A percentile compares a stretch with the other conserved stretches of the same genome.
phyloP scores from a whole-genome alignment of 2,888 invertebrate genomes.

The Amphipyra tragopoginis region DNA sequence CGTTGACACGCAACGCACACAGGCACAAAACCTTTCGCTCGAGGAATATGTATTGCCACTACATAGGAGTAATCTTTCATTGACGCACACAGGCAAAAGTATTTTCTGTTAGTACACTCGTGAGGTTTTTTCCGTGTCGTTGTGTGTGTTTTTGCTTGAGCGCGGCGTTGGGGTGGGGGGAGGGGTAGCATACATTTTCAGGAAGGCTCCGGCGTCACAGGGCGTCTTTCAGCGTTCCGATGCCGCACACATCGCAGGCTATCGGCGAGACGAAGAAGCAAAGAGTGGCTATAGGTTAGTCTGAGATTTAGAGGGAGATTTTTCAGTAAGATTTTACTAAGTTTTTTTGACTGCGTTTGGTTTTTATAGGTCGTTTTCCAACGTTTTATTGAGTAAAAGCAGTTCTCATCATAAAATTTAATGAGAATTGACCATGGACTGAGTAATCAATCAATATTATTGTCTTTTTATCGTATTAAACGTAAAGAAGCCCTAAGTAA shows the following conservation, averaged over 20 bases:
- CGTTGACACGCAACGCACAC: slow-evolving; percentile 65
- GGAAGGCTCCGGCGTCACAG: slow-evolving; percentile 86
- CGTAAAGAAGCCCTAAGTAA: too few relatives aligned
- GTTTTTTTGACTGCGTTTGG: background rate
- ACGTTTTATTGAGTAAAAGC: too few relatives aligned
- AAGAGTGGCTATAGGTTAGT: slow-evolving; percentile 78
- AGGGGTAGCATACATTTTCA: slow-evolving; percentile 85
- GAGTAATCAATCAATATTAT: too few relatives aligned
- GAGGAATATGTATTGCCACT: slow-evolving; percentile 78
- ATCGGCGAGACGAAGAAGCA: slow-evolving; percentile 89
- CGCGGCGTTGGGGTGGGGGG: slow-evolving; percentile 63
- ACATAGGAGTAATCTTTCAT: slow-evolving; percentile 84
- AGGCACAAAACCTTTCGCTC: slow-evolving; percentile 69
- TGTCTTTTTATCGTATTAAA: too few relatives aligned
- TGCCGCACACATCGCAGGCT: slow-evolving; percentile 87
- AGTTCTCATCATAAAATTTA: too few relatives aligned
- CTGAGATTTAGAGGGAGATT: slow-evolving; percentile 17
- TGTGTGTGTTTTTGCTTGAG: slow-evolving; percentile 69
- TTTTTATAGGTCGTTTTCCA: too few relatives aligned
- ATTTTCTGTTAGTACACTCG: slow-evolving; percentile 71
- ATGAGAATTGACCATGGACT: too few relatives aligned
- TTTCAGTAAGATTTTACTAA: slow-evolving; percentile 7
- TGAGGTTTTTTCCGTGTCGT: slow-evolving; percentile 77
- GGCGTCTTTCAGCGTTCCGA: slow-evolving; percentile 89
- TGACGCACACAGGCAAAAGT: slow-evolving; percentile 69